Conservation (phyloP, 2,888 invertebrate species). For the Plagodis pulveraria region DNA sequence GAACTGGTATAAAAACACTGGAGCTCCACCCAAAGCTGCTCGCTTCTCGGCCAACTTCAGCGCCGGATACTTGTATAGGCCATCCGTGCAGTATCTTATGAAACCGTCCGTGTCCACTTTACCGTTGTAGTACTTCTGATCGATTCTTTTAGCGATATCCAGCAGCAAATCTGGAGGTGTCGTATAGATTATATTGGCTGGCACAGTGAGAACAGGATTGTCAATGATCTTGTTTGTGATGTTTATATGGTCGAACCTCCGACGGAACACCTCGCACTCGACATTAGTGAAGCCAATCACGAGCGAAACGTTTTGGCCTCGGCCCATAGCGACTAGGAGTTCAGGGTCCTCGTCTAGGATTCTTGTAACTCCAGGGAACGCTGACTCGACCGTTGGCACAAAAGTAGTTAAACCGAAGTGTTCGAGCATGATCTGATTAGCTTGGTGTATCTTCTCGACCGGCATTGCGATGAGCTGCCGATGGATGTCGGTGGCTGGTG, state of each 20-base stretch:
- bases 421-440: constrained; percentile 56
- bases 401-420: constrained; percentile 60
- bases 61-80: constrained; percentile 64
- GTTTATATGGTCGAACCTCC: constrained; percentile 55
- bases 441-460: constrained; percentile 57
- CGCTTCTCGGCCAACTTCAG: constrained; percentile 55
- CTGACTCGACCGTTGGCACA: constrained; percentile 65
- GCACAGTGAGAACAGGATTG: constrained; percentile 50
- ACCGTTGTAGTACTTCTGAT: constrained; percentile 56
- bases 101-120: constrained; percentile 54
- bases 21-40: constrained; percentile 54
- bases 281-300: constrained; percentile 65
- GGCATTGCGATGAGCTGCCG: constrained; percentile 57
- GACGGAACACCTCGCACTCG: constrained; percentile 69
- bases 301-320: constrained; percentile 62
- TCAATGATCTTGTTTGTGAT: constrained; percentile 48
- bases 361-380: constrained; percentile 57
- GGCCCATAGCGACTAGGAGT: constrained; percentile 53
- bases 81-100: constrained; percentile 58
- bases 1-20: constrained; percentile 82
- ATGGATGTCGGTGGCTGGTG: constrained; percentile 55
- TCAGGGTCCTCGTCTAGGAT: constrained; percentile 70
- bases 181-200: constrained; percentile 50
- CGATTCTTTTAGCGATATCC: constrained; percentile 45
- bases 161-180: constrained; percentile 38